phyloP scores from a whole-genome alignment of 2,888 invertebrate genomes.

The Octodonta nipae region DNA sequence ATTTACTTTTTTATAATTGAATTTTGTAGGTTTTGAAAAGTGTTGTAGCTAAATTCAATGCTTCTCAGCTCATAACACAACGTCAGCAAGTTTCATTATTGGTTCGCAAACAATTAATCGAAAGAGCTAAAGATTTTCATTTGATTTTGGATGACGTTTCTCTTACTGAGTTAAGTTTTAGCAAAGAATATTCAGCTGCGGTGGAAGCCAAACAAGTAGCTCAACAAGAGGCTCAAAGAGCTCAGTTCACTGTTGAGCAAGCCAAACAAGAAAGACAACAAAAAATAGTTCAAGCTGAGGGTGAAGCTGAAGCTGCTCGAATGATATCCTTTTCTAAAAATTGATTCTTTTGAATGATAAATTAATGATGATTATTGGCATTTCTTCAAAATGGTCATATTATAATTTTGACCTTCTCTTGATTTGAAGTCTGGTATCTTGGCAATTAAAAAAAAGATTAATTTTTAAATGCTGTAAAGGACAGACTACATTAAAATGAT shows the following conservation, averaged over 20 bases:
- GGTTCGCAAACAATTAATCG: constrained; percentile 81
- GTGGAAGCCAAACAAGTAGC: constrained; percentile 99
- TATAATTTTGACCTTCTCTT: too few species aligned
- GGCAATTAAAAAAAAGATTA: too few species aligned
- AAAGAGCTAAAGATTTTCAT: constrained; percentile 93
- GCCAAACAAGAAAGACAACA: constrained; percentile 96
- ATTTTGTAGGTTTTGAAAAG: constrained; percentile 96
- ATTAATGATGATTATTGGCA: too few species aligned
- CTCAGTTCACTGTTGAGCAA: constrained; percentile 93
- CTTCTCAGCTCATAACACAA: constrained; percentile 96
- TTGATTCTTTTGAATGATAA: too few species aligned
- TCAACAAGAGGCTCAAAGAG: constrained; percentile 97
- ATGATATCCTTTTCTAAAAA: constrained; percentile 69
- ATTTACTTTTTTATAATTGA: too few species aligned
- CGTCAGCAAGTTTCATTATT: constrained; percentile 88
- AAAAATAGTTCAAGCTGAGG: constrained; percentile 98
- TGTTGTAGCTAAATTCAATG: constrained; percentile 99
- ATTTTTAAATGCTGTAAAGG: too few species aligned
- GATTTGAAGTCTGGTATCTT: too few species aligned
- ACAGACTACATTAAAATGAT: too few species aligned
- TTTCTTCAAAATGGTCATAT: too few species aligned
- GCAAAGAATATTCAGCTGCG: constrained; percentile 96
- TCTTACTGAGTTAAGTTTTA: constrained; percentile 94
- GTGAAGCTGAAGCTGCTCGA: constrained; percentile 97
- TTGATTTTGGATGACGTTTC: constrained; percentile 98